Evolutionary conservation across 2,113 vertebrate species (phyloP), one percentile per base, ranked within the genome.

Genomic region (Dipodomys spectabilis): DNA sequence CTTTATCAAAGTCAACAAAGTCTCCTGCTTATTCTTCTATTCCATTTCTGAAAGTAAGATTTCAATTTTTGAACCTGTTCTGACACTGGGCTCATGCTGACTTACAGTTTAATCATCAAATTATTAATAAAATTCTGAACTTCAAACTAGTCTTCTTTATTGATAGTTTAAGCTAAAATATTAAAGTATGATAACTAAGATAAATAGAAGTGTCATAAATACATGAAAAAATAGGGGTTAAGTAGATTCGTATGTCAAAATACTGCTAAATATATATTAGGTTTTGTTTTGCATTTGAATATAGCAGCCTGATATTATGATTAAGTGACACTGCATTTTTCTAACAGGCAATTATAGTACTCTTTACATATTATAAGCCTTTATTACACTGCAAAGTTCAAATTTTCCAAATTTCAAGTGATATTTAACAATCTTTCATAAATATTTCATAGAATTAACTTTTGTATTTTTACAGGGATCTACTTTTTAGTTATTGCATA

Each of bases 401-500:
- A 30, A 92, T 93, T 88, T 60, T 53, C 89, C 8, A 39, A 13
- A 65, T 82, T 91, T 18, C 53, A 57, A 57, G 53, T 13, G 53
- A 13, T 57, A 57, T 57, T 13, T 57, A 57, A 30, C 62, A 57
- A 0, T 93, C 20, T 89, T 79, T 85, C 89, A 92, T 84, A 97
- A 92, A 60, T 95, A 84, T 81, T 67, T 30, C 94, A 68, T 81
- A 8, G 44, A 97, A 95, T 94, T 94, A 53, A 89, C 95, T 96
- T 92, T 53, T 78, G 22, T 88, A 95, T 86, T 92, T 84, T 80
- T 84, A 69, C 78, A 95, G 62, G 92, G 95, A 96, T 97, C 92
- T 94, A 94, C 96, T 57, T 97, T 95, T 97, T 97, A 97, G 95
- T 96, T 18, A 57, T 57, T 57, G 53, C 53, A 13, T 57, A 13